Conservation (phyloP, 2,888 invertebrate species). For the Linyphia triangularis region DNA sequence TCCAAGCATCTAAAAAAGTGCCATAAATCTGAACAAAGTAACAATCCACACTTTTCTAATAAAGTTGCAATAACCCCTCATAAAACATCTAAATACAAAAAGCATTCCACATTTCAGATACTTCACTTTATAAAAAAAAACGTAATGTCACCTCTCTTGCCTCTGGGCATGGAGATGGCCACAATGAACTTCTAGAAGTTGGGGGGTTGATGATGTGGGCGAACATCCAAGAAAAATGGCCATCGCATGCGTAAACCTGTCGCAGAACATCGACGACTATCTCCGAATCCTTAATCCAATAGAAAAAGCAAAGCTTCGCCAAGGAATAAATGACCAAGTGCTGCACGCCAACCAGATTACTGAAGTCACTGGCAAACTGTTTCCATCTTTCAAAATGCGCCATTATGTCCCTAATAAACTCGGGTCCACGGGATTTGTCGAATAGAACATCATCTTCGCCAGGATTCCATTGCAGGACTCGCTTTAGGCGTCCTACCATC, state of each 20-base stretch:
- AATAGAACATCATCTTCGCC: constrained; percentile 1
- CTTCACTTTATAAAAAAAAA: not conserved
- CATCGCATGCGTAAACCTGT: constrained; percentile 54
- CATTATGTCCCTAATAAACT: constrained; percentile 6
- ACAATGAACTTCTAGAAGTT: not conserved
- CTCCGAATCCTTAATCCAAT: constrained; percentile 48
- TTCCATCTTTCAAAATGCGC: constrained; percentile 40
- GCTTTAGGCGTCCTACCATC: constrained; percentile 9
- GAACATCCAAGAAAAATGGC: constrained; percentile 55
- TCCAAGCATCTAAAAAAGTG: no score
- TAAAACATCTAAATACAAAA: not conserved
- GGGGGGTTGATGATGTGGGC: constrained; percentile 25
- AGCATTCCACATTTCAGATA: not conserved
- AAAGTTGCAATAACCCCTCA: not conserved
- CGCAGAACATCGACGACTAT: constrained; percentile 18
- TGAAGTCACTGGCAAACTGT: not conserved
- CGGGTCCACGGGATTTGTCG: constrained; percentile 8
- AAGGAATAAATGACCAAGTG: constrained; percentile 41
- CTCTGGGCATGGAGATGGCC: constrained; percentile 6
- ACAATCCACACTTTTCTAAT: no score
- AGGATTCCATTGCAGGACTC: constrained; percentile 49
- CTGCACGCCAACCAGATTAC: constrained; percentile 19
- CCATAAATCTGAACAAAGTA: no score
- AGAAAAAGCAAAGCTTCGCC: constrained; percentile 56
- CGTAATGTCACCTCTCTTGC: constrained; percentile 28